Percentiles rank a stretch among this genome's conserved stretches.
phyloP scores from a whole-genome alignment of 1,140 invertebrate species.

The Halictus rubicundus region DNA sequence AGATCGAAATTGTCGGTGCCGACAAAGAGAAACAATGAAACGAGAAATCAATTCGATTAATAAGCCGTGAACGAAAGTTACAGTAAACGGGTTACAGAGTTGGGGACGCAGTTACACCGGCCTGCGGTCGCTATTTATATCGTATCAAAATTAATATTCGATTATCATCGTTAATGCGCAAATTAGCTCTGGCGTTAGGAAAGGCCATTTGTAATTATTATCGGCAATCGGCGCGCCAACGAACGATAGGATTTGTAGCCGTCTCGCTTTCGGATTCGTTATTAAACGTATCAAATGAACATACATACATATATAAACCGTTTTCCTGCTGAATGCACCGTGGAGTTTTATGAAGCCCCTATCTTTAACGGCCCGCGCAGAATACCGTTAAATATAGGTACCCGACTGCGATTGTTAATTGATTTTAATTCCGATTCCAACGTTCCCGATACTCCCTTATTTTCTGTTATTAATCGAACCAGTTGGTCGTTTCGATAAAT shows the following conservation, averaged over 20 bases:
- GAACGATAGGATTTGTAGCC: not conserved
- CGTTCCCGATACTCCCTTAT: not conserved
- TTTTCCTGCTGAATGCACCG: not conserved
- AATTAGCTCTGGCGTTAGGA: not conserved
- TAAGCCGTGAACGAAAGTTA: not conserved
- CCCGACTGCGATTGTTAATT: not conserved
- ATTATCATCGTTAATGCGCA: not conserved
- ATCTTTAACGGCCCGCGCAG: not conserved
- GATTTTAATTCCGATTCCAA: not conserved
- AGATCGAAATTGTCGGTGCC: no score
- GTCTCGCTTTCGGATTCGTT: not conserved
- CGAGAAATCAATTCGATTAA: not conserved
- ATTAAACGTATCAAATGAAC: conserved; percentile 10
- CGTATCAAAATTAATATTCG: conserved; percentile 7
- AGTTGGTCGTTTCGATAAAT: not conserved
- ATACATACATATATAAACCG: not conserved
- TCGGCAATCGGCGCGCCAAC: not conserved
- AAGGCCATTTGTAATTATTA: conserved; percentile 16
- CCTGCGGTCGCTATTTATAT: not conserved
- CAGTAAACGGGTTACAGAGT: not conserved
- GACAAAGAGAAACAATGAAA: not conserved
- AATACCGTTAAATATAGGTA: conserved; percentile 1
- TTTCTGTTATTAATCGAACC: not conserved
- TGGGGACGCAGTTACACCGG: not conserved
- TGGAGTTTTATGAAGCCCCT: not conserved